These are phyloP conservation scores for Anthrax anthrax DNA, from an alignment of 2,888 invertebrate genomes.

Conservation along the genomic window DNA sequence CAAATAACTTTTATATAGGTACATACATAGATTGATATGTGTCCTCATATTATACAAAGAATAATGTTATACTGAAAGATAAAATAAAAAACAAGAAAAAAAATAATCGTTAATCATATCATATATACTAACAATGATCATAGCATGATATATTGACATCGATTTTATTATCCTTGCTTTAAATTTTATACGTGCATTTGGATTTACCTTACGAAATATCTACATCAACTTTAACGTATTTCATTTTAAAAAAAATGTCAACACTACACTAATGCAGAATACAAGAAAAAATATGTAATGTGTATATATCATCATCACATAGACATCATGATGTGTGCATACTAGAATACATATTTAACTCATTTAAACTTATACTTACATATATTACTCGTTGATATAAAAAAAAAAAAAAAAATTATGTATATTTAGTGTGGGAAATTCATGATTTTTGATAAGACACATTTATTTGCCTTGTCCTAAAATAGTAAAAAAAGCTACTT, in stretches of 20 bases:
- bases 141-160: neutral
- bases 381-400: no score
- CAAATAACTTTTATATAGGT: no score
- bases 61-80: no score
- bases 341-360: no score
- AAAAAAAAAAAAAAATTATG: no score
- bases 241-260: neutral
- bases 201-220: neutral
- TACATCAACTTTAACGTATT: neutral
- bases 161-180: neutral
- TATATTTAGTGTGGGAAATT: constrained; percentile 4
- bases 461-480: neutral
- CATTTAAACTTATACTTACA: no score
- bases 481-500: neutral
- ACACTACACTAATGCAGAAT: neutral
- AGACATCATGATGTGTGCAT: no score
- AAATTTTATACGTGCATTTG: neutral
- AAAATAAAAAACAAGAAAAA: no score
- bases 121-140: neutral
- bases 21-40: no score
- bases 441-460: constrained; percentile 3
- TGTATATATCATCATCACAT: no score
- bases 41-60: no score
- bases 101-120: no score
- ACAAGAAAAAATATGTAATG: neutral